Conservation (phyloP, 2,113 vertebrate genomes). For the Megaceryle torquata region DNA sequence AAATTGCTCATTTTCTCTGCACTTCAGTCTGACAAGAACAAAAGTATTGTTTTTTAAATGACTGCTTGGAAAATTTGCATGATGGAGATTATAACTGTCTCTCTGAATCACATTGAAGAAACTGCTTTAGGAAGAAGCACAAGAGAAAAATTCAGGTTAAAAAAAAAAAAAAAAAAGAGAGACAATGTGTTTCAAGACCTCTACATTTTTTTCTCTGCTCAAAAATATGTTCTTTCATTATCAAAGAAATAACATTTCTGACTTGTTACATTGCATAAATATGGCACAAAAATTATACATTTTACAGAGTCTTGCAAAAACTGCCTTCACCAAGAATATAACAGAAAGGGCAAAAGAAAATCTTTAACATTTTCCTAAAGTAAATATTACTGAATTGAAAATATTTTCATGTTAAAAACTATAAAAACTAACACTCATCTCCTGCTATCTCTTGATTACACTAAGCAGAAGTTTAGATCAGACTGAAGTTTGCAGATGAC, state of each 20-base stretch:
- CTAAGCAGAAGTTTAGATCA: not conserved
- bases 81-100: not conserved
- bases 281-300: not conserved
- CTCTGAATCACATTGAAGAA: not conserved
- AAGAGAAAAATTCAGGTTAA: not conserved
- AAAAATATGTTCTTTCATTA: not conserved
- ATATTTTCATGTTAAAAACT: not conserved
- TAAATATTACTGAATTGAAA: not conserved
- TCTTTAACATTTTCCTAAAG: not conserved
- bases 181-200: not conserved
- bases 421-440: not conserved
- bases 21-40: slow-evolving; percentile 9
- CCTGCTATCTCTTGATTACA: not conserved
- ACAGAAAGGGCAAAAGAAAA: not conserved
- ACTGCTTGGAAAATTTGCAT: slow-evolving; percentile 22
- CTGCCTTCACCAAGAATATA: not conserved
- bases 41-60: not conserved
- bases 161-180: not conserved
- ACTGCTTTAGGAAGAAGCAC: not conserved
- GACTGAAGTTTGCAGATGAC: not conserved
- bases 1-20: slow-evolving; percentile 18
- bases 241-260: not conserved
- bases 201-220: not conserved
- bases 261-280: not conserved
- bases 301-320: not conserved